Conservation (phyloP, 2,113 vertebrate species). For the Tamias sibiricus region DNA sequence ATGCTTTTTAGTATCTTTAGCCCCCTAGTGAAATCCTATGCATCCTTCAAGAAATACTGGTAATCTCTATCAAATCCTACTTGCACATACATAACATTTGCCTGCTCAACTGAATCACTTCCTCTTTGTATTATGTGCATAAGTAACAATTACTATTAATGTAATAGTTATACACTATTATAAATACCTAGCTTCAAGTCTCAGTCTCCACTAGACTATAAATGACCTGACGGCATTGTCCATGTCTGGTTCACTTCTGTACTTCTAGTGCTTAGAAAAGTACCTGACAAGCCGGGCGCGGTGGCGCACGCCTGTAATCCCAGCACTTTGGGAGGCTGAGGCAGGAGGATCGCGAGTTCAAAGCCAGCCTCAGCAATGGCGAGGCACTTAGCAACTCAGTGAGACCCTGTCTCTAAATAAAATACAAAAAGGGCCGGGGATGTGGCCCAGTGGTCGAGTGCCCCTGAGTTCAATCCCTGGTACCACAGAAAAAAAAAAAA, state of each 20-base stretch:
- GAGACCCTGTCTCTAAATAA: too few relatives aligned
- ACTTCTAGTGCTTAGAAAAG: conserved; percentile 32
- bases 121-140: not conserved
- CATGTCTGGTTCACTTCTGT: not conserved
- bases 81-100: not conserved
- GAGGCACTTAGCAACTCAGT: too few relatives aligned
- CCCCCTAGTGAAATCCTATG: not conserved
- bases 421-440: too few relatives aligned
- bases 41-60: conserved; percentile 27
- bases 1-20: conserved; percentile 17
- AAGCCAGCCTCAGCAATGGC: too few relatives aligned
- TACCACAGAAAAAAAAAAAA: too few relatives aligned
- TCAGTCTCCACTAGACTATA: not conserved
- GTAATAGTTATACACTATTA: not conserved
- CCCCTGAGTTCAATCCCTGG: too few relatives aligned
- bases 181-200: conserved; percentile 36
- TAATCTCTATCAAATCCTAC: conserved; percentile 27
- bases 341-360: too few relatives aligned
- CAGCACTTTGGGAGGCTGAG: too few relatives aligned
- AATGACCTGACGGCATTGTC: conserved; percentile 20
- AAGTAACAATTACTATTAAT: not conserved
- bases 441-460: too few relatives aligned
- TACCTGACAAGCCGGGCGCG: not conserved
- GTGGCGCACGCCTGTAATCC: too few relatives aligned
- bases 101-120: not conserved